Evolutionary conservation across 2,797 vertebrate genomes (phyloP).

Genomic region (Momotus momota): DNA sequence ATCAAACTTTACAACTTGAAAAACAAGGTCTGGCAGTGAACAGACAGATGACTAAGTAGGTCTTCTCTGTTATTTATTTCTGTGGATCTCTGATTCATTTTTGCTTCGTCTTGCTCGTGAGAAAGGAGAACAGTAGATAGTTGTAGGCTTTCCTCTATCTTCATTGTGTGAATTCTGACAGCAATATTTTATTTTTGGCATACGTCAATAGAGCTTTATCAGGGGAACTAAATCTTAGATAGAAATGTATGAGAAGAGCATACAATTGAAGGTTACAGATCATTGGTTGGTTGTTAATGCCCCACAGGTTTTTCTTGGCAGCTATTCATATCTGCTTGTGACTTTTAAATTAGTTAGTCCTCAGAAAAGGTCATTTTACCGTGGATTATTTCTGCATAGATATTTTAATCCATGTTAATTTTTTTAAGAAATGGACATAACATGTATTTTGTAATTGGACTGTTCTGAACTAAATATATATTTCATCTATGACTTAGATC

Average conservation of each 20-base stretch:
- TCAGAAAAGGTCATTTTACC: neutral
- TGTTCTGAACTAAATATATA: neutral
- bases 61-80: neutral
- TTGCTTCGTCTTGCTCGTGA: neutral
- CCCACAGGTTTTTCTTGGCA: neutral
- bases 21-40: neutral
- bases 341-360: constrained; percentile 4
- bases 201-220: neutral
- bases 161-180: neutral
- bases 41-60: neutral
- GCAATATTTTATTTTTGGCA: neutral
- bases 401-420: neutral
- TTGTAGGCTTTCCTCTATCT: neutral
- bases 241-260: neutral
- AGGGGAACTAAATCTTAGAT: neutral
- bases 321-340: neutral
- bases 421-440: neutral
- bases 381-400: neutral
- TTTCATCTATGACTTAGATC: neutral
- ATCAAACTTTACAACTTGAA: neutral
- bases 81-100: neutral
- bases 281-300: neutral
- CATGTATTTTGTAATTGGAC: neutral
- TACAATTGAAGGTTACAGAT: neutral
- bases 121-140: neutral